These are phyloP conservation scores for Antechinus stuartii DNA, from an alignment of 2,113 vertebrate species.

Conservation along the genomic window DNA sequence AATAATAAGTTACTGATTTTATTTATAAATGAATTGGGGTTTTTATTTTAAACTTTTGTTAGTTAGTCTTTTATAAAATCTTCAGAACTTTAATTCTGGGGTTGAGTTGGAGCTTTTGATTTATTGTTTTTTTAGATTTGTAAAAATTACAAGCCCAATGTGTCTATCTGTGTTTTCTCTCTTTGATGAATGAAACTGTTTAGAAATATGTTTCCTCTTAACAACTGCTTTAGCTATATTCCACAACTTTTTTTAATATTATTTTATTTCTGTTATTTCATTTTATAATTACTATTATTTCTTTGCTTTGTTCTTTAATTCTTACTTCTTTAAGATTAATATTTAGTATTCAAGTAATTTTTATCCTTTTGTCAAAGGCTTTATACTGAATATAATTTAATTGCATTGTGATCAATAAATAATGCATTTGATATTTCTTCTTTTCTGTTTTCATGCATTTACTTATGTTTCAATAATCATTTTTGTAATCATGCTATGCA, in stretches of 20 bases:
- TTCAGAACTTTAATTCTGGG: background rate
- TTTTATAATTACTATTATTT: background rate
- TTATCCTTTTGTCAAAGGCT: too few species aligned
- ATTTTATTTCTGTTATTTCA: background rate
- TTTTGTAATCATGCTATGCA: background rate
- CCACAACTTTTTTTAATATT: background rate
- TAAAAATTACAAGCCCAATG: background rate
- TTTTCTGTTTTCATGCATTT: background rate
- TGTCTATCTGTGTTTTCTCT: background rate
- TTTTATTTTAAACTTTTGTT: background rate
- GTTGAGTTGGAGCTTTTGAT: background rate
- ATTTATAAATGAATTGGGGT: background rate
- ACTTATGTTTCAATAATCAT: background rate
- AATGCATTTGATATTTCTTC: background rate
- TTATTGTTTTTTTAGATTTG: too few species aligned
- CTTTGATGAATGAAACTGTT: background rate
- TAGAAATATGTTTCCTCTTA: background rate
- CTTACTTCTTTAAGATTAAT: background rate
- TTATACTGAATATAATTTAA: background rate
- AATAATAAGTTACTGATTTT: background rate
- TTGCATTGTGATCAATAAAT: background rate
- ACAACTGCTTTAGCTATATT: background rate
- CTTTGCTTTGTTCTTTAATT: background rate
- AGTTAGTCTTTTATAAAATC: background rate
- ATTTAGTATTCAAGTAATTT: background rate